Evolutionary conservation across 2,113 vertebrate genomes (phyloP).

Genomic region (Scophthalmus maximus): DNA sequence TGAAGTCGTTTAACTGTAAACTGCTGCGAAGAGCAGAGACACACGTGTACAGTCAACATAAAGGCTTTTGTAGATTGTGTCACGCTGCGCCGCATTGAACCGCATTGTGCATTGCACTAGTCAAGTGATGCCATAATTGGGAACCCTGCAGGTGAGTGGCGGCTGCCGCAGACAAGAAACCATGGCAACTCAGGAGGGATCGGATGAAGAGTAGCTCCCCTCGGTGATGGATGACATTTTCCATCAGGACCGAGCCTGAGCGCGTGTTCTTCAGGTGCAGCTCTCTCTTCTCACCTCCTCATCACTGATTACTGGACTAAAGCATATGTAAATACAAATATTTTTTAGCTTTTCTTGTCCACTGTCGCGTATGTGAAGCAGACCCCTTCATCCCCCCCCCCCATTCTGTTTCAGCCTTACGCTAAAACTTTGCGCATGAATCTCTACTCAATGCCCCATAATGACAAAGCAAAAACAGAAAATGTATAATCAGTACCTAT

Average conservation of each 20-base stretch:
- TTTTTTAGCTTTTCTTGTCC: too few relatives aligned
- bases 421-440: too few relatives aligned
- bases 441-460: too few relatives aligned
- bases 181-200: constrained; percentile 51
- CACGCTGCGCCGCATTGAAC: too few relatives aligned
- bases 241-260: constrained; percentile 35
- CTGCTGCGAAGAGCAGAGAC: too few relatives aligned
- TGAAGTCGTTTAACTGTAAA: background rate
- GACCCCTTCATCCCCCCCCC: too few relatives aligned
- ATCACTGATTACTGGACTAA: background rate
- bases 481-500: too few relatives aligned
- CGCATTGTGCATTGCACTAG: background rate
- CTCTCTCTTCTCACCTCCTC: background rate
- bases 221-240: constrained; percentile 63
- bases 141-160: constrained; percentile 62
- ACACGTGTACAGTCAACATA: background rate
- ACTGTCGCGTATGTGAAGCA: too few relatives aligned
- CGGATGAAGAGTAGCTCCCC: constrained; percentile 30
- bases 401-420: too few relatives aligned
- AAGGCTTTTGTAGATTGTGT: too few relatives aligned
- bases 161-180: constrained; percentile 63
- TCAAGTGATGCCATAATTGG: constrained; percentile 43
- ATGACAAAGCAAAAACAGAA: too few relatives aligned
- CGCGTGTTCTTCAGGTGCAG: constrained; percentile 23
- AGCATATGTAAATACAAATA: background rate